A percentile compares a stretch with the other conserved stretches of the same genome.
Conservation (phyloP, 2,888 invertebrate genomes). For the Nesidiocoris tenuis region DNA sequence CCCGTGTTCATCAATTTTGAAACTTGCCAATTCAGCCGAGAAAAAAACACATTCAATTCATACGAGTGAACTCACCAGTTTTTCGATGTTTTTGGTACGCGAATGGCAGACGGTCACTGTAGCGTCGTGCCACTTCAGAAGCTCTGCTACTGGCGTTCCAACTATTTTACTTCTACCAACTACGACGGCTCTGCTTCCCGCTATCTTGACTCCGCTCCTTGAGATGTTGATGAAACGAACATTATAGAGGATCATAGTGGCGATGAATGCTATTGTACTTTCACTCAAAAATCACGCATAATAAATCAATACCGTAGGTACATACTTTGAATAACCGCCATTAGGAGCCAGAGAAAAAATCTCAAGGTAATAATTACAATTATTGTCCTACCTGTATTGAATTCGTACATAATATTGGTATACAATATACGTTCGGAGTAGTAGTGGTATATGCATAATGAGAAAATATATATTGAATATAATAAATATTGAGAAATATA, state of each 20-base stretch:
- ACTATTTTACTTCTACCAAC: slow-evolving; percentile 97
- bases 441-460: too few relatives aligned
- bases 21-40: not conserved
- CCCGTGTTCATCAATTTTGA: not conserved
- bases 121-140: slow-evolving; percentile 94
- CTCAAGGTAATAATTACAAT: too few relatives aligned
- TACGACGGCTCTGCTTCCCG: slow-evolving; percentile 86
- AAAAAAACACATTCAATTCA: not conserved
- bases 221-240: slow-evolving; percentile 39
- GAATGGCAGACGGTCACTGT: slow-evolving; percentile 98
- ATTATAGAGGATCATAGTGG: not conserved
- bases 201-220: slow-evolving; percentile 71
- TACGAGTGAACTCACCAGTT: slow-evolving; percentile 53
- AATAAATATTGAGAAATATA: too few relatives aligned
- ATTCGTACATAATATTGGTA: too few relatives aligned
- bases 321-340: too few relatives aligned
- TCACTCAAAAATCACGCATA: too few relatives aligned
- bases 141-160: slow-evolving; percentile 90
- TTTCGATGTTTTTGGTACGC: slow-evolving; percentile 77
- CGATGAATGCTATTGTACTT: too few relatives aligned
- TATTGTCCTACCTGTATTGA: too few relatives aligned
- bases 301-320: too few relatives aligned
- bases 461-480: too few relatives aligned
- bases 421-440: too few relatives aligned
- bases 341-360: too few relatives aligned